A percentile compares a stretch with the other conserved stretches of the same genome.
Conservation (phyloP, 1,140 invertebrate species). For the Drosophila trapezifrons region DNA sequence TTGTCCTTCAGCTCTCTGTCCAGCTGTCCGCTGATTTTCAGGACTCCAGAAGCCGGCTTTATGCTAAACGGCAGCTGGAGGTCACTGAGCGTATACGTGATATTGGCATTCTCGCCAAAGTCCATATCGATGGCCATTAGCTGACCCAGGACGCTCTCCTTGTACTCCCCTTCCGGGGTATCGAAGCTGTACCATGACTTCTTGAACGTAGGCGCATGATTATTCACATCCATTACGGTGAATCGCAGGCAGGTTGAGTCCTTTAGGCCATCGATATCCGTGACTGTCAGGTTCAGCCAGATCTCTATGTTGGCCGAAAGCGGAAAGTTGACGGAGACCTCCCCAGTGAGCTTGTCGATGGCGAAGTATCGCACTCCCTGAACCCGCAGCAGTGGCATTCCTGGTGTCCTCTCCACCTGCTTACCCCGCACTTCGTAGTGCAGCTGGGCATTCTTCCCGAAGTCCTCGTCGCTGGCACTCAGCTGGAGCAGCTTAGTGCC, state of each 20-base stretch:
- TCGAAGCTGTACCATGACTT: conserved; percentile 93
- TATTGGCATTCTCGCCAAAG: conserved; percentile 90
- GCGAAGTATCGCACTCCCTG: conserved; percentile 88
- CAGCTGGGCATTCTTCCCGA: conserved; percentile 89
- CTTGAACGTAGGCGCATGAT: conserved; percentile 93
- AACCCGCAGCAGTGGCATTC: conserved; percentile 77
- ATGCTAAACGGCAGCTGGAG: conserved; percentile 90
- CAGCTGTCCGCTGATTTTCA: conserved; percentile 90
- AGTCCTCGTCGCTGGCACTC: conserved; percentile 92
- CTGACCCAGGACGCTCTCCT: conserved; percentile 88
- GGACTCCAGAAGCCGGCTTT: conserved; percentile 88
- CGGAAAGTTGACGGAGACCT: conserved; percentile 90
- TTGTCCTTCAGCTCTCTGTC: conserved; percentile 91
- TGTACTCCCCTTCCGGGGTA: conserved; percentile 90
- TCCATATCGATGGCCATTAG: conserved; percentile 91
- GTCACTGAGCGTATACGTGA: conserved; percentile 89
- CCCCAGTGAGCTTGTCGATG: conserved; percentile 89
- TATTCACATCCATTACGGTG: conserved; percentile 91
- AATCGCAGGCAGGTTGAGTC: conserved; percentile 89
- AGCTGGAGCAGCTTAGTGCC: conserved; percentile 91
- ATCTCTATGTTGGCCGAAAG: conserved; percentile 92
- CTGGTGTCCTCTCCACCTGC: conserved; percentile 85
- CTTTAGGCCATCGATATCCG: conserved; percentile 89
- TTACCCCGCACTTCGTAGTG: conserved; percentile 90
- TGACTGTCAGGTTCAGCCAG: conserved; percentile 90